phyloP scores from a whole-genome alignment of 2,888 invertebrate genomes.

The Hetaerina titia region DNA sequence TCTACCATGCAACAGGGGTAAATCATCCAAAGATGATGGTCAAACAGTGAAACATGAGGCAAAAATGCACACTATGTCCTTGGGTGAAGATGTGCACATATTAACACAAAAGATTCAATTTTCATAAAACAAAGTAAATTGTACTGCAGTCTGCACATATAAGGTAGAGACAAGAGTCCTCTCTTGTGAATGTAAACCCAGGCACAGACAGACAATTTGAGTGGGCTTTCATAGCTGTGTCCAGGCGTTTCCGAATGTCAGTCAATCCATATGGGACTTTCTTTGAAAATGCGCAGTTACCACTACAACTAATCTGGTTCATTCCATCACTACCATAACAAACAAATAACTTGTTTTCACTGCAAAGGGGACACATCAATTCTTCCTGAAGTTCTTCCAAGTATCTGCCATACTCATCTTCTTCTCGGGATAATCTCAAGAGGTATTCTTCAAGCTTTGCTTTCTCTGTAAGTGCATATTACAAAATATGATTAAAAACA shows the following conservation, averaged over 20 bases:
- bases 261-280: background rate
- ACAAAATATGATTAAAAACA: background rate
- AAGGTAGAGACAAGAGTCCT: constrained; percentile 29
- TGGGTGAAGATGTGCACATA: background rate
- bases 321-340: constrained; percentile 7
- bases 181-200: constrained; percentile 44
- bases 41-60: background rate
- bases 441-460: constrained; percentile 24
- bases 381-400: constrained; percentile 46
- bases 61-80: background rate
- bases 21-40: background rate
- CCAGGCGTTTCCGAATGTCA: constrained; percentile 47
- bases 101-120: background rate
- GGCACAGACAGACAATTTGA: background rate
- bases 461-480: constrained; percentile 1
- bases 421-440: background rate
- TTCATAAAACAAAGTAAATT: constrained; percentile 15
- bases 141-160: constrained; percentile 41
- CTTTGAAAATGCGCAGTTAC: constrained; percentile 24
- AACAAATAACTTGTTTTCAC: constrained; percentile 15
- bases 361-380: constrained; percentile 36
- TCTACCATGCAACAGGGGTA: background rate
- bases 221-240: background rate
- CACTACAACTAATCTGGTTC: constrained; percentile 46
- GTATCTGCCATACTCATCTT: constrained; percentile 51